phyloP scores from a whole-genome alignment of 2,888 invertebrate genomes.

The Adelognathus sp. region DNA sequence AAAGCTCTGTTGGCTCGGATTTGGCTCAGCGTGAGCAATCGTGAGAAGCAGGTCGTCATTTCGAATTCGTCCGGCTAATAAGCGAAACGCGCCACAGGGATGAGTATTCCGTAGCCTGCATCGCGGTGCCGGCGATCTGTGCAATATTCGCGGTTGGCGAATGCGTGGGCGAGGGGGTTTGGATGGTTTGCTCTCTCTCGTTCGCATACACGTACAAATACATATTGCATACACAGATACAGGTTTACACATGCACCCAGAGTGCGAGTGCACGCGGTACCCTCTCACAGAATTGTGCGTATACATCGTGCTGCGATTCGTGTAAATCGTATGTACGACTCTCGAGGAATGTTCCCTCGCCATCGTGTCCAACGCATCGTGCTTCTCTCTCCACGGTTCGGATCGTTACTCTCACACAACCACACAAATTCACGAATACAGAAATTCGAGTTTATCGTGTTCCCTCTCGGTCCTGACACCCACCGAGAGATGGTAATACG shows the following conservation, averaged over 20 bases:
- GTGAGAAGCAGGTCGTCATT: slow-evolving; percentile 42
- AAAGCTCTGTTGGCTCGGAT: slow-evolving; percentile 25
- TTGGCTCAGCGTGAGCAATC: slow-evolving; percentile 1
- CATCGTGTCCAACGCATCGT: background rate
- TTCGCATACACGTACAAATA: background rate
- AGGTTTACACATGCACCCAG: too few relatives aligned
- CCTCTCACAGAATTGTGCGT: slow-evolving; percentile 23
- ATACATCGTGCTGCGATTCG: slow-evolving; percentile 11
- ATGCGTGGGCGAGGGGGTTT: too few relatives aligned
- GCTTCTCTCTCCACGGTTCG: background rate
- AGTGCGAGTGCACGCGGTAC: slow-evolving; percentile 25
- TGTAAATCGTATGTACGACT: slow-evolving; percentile 35
- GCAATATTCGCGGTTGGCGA: slow-evolving; percentile 43
- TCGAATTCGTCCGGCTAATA: slow-evolving; percentile 47
- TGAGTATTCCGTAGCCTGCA: slow-evolving; percentile 12
- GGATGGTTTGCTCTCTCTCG: background rate
- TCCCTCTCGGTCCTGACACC: background rate
- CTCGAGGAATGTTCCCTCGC: slow-evolving; percentile 31
- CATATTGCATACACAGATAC: too few relatives aligned
- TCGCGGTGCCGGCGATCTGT: slow-evolving; percentile 31
- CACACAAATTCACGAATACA: slow-evolving; percentile 8
- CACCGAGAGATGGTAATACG: background rate
- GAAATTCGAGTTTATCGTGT: slow-evolving; percentile 17
- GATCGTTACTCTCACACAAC: slow-evolving; percentile 40
- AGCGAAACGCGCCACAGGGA: slow-evolving; percentile 23